phyloP scores from a whole-genome alignment of 2,888 invertebrate genomes.

The Hesperia comma region DNA sequence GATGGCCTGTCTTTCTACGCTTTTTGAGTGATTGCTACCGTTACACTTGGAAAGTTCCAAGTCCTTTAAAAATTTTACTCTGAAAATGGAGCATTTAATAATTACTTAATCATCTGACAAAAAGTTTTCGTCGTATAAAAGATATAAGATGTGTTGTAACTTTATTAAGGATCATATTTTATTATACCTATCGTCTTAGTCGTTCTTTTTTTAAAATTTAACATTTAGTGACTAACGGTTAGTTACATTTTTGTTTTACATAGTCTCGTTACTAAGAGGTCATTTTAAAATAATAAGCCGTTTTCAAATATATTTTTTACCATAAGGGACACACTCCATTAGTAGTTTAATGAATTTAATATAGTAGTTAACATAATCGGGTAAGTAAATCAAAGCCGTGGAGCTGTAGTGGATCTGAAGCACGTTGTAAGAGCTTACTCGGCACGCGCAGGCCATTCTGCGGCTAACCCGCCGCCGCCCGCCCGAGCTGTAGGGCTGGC shows the following conservation, averaged over 20 bases:
- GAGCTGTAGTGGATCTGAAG: slow-evolving; percentile 68
- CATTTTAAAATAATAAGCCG: no score
- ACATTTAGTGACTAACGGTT: no score
- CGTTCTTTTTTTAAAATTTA: no score
- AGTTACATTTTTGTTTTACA: no score
- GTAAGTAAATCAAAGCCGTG: slow-evolving; percentile 76
- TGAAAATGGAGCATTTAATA: no score
- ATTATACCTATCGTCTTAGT: no score
- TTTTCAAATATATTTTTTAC: no score
- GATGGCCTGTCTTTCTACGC: slow-evolving; percentile 14
- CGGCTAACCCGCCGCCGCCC: slow-evolving; percentile 60
- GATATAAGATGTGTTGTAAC: no score
- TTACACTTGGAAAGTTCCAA: background rate
- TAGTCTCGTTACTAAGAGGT: no score
- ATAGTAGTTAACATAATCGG: slow-evolving; percentile 52
- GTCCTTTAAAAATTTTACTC: background rate
- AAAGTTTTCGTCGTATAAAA: no score
- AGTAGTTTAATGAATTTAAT: slow-evolving; percentile 2
- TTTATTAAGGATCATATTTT: no score
- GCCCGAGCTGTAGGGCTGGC: slow-evolving; percentile 20
- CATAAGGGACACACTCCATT: background rate
- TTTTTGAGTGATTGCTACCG: slow-evolving; percentile 9
- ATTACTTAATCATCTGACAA: no score
- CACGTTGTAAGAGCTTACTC: slow-evolving; percentile 70
- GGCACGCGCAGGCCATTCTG: slow-evolving; percentile 75